phyloP scores from a whole-genome alignment of 2,797 vertebrate species.

The Pseudomugil gertrudae region DNA sequence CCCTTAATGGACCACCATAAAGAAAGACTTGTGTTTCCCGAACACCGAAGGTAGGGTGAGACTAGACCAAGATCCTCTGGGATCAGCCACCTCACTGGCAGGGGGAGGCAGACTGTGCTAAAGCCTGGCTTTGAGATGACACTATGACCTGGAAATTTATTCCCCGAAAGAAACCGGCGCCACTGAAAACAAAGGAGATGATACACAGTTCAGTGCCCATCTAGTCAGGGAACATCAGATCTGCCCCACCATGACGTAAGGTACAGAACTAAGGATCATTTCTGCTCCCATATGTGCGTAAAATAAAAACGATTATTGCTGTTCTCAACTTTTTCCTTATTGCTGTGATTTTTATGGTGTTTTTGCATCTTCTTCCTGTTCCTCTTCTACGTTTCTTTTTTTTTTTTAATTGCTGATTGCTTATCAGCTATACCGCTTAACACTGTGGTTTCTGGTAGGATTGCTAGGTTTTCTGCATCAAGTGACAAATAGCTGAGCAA shows the following conservation, averaged over 20 bases:
- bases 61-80: conserved; percentile 57
- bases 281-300: too few species aligned
- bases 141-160: conserved; percentile 43
- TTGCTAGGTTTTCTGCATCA: too few species aligned
- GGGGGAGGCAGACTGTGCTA: conserved; percentile 41
- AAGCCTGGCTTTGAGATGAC: conserved; percentile 49
- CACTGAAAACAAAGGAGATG: conserved; percentile 5
- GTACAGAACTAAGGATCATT: too few species aligned
- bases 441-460: too few species aligned
- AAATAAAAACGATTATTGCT: too few species aligned
- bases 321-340: too few species aligned
- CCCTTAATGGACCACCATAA: conserved; percentile 61
- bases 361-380: too few species aligned
- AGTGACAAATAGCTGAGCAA: too few species aligned
- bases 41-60: conserved; percentile 43
- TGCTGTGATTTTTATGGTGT: too few species aligned
- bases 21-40: conserved; percentile 43
- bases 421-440: too few species aligned
- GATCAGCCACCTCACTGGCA: not conserved
- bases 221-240: conserved; percentile 36
- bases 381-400: too few species aligned
- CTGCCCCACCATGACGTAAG: conserved; percentile 45
- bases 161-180: conserved; percentile 45
- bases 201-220: not conserved
- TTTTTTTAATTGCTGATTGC: too few species aligned